Percentiles rank a stretch among this genome's conserved stretches.
Evolutionary conservation across 2,797 vertebrate genomes (phyloP).

Genomic region (Ctenosaura bakeri): DNA sequence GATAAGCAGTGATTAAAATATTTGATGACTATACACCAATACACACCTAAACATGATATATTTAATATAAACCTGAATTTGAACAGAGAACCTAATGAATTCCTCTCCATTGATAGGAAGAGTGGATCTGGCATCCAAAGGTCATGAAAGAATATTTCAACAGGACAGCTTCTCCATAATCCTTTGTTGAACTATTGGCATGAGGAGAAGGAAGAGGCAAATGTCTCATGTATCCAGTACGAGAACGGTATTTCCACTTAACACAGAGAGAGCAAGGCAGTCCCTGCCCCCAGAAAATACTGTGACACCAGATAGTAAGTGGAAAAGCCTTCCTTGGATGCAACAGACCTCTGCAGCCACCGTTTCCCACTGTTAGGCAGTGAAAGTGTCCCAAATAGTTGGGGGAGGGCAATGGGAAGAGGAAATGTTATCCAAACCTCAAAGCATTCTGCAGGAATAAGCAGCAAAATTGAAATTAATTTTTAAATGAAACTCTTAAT

Average conservation of each 20-base stretch:
- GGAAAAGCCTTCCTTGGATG: background rate
- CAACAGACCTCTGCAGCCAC: background rate
- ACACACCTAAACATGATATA: too few species aligned
- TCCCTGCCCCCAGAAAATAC: conserved; percentile 12
- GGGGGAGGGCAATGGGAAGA: background rate
- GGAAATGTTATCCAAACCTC: background rate
- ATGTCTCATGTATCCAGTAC: background rate
- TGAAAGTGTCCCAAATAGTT: background rate
- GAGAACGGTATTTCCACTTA: conserved; percentile 6
- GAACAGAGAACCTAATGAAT: conserved; percentile 23
- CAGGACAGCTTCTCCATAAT: background rate
- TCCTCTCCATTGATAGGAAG: conserved; percentile 8
- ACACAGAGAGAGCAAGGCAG: background rate
- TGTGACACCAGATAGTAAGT: background rate
- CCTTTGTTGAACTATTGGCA: background rate
- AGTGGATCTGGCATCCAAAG: background rate
- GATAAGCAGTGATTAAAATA: background rate
- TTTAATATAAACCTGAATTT: background rate
- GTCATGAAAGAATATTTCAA: background rate
- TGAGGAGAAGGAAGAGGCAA: background rate
- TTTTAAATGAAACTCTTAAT: background rate
- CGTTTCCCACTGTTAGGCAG: background rate
- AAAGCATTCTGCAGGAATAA: background rate
- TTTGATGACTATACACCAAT: too few species aligned
- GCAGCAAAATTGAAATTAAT: background rate